These are phyloP conservation scores for Leucosticte australis DNA, from an alignment of 2,113 vertebrate species.

Conservation along the genomic window DNA sequence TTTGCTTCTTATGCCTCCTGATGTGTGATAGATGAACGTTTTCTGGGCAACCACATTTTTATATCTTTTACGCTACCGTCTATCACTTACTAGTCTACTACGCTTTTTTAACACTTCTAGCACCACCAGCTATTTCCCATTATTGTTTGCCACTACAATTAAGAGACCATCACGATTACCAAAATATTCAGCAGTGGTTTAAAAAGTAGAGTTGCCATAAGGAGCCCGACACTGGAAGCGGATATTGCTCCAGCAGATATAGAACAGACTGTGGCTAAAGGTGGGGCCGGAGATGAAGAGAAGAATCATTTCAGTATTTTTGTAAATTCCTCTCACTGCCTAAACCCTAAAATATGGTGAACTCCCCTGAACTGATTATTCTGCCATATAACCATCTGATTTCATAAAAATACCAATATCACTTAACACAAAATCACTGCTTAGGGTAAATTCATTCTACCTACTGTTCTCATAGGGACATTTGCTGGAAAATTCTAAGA, in stretches of 20 bases:
- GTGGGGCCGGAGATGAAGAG: background rate
- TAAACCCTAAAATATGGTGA: conserved; percentile 53
- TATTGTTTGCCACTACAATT: conserved; percentile 6
- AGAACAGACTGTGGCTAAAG: conserved; percentile 14
- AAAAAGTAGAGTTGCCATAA: conserved; percentile 44
- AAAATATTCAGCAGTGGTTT: background rate
- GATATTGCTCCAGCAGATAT: background rate
- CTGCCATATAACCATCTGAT: conserved; percentile 60
- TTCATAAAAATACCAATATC: conserved; percentile 66
- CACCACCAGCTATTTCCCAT: background rate
- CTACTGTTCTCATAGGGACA: conserved; percentile 70
- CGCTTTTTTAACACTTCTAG: conserved; percentile 6
- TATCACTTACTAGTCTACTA: conserved; percentile 40
- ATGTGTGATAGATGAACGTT: conserved; percentile 27
- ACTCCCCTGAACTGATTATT: conserved; percentile 63
- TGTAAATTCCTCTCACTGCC: conserved; percentile 12
- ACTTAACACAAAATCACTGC: conserved; percentile 71
- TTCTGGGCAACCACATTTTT: conserved; percentile 55
- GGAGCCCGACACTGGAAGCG: background rate
- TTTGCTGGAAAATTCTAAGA: conserved; percentile 77
- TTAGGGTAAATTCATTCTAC: conserved; percentile 73
- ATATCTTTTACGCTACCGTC: conserved; percentile 11
- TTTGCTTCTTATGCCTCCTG: conserved; percentile 38
- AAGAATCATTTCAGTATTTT: conserved; percentile 32
- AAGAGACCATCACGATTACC: background rate